Evolutionary conservation across 2,888 invertebrate genomes (phyloP), one percentile per base, ranked within the genome.

Genomic region (Rhingia campestris): DNA sequence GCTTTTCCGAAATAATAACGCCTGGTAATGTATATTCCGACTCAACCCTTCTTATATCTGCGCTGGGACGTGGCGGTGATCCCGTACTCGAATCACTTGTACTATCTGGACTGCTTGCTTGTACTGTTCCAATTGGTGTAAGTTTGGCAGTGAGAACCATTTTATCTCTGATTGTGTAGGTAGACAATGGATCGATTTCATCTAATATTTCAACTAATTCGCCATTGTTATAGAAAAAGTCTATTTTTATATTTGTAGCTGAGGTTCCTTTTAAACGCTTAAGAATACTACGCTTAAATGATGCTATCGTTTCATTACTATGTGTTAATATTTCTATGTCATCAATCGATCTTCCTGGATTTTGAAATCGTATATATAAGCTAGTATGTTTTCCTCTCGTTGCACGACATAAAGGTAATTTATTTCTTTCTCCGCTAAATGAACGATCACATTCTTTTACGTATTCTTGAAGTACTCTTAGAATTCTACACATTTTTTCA

Each of bases 81-180:
- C 97, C 97, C 3, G 97, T 96, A 73, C 98, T 98, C 87, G 98
- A 98, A 91, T 98, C 98, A 74, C 97, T 97, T 89, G 97, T 97
- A 72, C 97, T 97, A 90, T 98, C 99, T 69, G 97, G 97, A 75
- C 96, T 96, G 88, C 96, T 96, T 30, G 95, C 94, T 90, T 95
- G 92, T 76, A 95, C 95, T 12, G 94, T 93, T 88, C 94, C 94
- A 45, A 95, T 93, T 88, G 95, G 96, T 84, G 95, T 94, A 63
- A 96, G 91, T 91, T 97, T 97, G 2, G 95, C 96, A 49, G 95
- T 95, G 86, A 97, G 92, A 89, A 97, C 95, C 93, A 95, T 96
- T 94, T 98, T 97, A 92, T 98, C 97, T 35, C 89, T 88, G 73
- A 97, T 93, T 61, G 96, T 96, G 89, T 97, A 95, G 91, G 97